Evolutionary conservation across 2,797 vertebrate species (phyloP).

Genomic region (Premnoplex brunnescens): DNA sequence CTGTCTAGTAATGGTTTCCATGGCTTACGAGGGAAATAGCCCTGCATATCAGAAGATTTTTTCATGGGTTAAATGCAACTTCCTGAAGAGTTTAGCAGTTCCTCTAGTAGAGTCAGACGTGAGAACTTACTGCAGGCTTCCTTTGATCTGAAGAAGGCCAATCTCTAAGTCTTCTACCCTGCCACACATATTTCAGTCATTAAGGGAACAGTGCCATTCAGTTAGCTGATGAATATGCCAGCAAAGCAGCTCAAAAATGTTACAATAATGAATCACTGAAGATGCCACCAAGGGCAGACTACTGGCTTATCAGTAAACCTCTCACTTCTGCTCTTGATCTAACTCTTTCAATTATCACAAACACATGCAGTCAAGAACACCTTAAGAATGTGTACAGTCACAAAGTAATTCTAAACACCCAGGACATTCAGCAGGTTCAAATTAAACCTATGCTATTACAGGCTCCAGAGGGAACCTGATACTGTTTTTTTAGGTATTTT

Average conservation of each 20-base stretch:
- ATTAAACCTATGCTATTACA: not conserved
- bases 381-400: not conserved
- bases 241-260: not conserved
- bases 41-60: not conserved
- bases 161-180: not conserved
- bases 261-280: not conserved
- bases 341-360: not conserved
- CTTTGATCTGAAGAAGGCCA: not conserved
- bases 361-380: not conserved
- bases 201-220: not conserved
- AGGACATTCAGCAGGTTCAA: not conserved
- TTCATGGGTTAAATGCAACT: not conserved
- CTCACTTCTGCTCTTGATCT: not conserved
- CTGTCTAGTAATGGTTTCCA: not conserved
- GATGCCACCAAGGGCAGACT: not conserved
- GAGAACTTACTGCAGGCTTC: not conserved
- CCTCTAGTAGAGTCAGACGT: not conserved
- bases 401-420: not conserved
- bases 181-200: not conserved
- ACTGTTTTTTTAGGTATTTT: not conserved
- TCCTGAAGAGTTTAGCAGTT: not conserved
- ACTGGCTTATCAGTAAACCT: not conserved
- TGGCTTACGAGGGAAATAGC: not conserved
- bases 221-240: not conserved
- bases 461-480: not conserved